These are phyloP conservation scores for Crocuta crocuta DNA, from an alignment of 2,113 vertebrate genomes.

Conservation along the genomic window DNA sequence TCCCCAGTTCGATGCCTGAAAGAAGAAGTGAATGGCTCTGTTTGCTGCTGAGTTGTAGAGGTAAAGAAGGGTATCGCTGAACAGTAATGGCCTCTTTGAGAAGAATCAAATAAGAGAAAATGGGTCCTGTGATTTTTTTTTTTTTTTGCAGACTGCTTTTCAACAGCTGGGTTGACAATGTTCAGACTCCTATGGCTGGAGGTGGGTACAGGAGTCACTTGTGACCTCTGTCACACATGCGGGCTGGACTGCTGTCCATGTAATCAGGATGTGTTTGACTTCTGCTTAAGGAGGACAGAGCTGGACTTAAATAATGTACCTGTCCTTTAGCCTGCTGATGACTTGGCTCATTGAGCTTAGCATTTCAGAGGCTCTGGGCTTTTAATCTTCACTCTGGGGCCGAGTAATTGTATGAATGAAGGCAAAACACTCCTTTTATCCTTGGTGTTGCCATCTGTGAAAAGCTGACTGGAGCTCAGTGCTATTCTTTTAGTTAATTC, in stretches of 20 bases:
- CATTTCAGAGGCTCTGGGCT: neutral
- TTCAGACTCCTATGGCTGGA: neutral
- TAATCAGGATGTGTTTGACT: neutral
- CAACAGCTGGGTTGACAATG: neutral
- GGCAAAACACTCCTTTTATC: neutral
- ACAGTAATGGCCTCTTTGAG: neutral
- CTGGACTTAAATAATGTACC: neutral
- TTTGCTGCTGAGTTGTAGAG: neutral
- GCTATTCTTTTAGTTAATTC: neutral
- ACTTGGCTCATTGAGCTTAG: constrained; percentile 29
- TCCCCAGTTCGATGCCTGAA: neutral
- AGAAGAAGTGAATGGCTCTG: neutral
- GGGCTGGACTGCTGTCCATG: neutral
- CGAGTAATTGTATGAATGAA: neutral
- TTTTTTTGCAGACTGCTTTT: neutral
- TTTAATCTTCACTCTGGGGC: neutral
- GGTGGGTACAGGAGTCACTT: neutral
- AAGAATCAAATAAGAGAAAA: constrained; percentile 6
- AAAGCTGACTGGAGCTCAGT: neutral
- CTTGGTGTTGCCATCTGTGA: neutral
- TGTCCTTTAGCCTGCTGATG: neutral
- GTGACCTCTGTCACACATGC: neutral
- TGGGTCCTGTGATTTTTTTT: neutral
- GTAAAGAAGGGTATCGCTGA: neutral
- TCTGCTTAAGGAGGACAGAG: neutral